Percentiles rank a stretch among this genome's conserved stretches.
Evolutionary conservation across 2,797 vertebrate species (phyloP).

Genomic region (Darevskia nairensis): DNA sequence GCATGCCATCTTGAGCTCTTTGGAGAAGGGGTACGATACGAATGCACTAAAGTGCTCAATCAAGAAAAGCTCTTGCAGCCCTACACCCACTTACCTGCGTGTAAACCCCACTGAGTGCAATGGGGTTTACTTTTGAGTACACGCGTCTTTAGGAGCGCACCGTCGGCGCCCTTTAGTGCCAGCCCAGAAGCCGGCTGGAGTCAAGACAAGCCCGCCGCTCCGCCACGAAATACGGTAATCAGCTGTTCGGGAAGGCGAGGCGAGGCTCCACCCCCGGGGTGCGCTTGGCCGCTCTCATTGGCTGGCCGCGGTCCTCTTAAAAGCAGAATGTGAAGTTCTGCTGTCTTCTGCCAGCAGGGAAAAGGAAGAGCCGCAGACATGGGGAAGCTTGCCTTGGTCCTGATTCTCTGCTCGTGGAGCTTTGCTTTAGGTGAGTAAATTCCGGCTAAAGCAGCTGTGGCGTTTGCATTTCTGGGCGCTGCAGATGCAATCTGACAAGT

Average conservation of each 20-base stretch:
- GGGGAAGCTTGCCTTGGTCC: not conserved
- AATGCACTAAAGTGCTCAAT: no score
- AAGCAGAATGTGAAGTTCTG: not conserved
- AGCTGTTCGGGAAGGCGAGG: not conserved
- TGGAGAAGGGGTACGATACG: no score
- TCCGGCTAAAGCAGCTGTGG: no score
- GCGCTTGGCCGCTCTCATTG: not conserved
- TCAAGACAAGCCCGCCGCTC: not conserved
- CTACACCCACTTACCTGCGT: not conserved
- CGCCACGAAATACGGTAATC: no score
- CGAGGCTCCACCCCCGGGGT: conserved; percentile 47
- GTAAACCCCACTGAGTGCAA: not conserved
- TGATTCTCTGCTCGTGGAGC: not conserved
- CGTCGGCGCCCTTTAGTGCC: not conserved
- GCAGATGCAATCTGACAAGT: no score
- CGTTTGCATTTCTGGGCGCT: not conserved
- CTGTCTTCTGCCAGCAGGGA: no score
- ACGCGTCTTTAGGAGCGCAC: not conserved
- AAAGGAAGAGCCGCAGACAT: not conserved
- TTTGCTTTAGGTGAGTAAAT: conserved; percentile 9
- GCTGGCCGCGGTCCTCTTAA: conserved; percentile 3
- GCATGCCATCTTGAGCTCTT: no score
- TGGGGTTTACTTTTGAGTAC: not conserved
- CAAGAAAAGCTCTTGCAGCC: no score
- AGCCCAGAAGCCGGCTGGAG: not conserved